Conservation (phyloP, 2,797 vertebrate species). For the Neopelma chrysocephalum region DNA sequence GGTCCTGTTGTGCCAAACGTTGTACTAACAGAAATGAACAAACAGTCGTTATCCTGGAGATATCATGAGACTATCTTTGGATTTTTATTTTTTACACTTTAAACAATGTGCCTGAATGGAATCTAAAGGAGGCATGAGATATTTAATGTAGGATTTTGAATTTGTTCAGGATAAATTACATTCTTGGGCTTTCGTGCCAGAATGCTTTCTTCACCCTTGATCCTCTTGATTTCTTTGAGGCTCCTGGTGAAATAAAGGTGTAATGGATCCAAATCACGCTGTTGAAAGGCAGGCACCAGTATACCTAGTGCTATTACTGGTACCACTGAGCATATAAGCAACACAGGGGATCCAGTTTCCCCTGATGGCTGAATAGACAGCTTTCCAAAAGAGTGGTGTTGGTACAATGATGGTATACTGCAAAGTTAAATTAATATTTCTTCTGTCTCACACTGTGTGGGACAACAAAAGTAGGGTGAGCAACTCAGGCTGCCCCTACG, state of each 20-base stretch:
- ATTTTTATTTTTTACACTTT: not conserved
- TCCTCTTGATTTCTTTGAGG: not conserved
- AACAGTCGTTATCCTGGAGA: not conserved
- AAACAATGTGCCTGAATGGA: not conserved
- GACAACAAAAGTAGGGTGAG: not conserved
- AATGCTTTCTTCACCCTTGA: not conserved
- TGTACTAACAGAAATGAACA: not conserved
- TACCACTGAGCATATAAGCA: not conserved
- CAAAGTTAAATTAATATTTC: not conserved
- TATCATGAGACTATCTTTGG: not conserved
- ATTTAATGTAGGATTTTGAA: not conserved
- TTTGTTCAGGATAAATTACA: not conserved
- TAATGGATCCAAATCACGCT: not conserved
- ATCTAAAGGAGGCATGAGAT: not conserved
- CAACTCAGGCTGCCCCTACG: not conserved
- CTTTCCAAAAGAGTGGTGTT: not conserved
- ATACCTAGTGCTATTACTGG: not conserved
- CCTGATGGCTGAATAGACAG: not conserved
- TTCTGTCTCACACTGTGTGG: not conserved
- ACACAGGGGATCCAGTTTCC: not conserved
- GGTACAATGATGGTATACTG: not conserved
- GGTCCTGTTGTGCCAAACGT: not conserved
- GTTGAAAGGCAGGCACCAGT: not conserved
- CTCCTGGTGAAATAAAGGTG: not conserved
- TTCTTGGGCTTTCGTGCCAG: not conserved